Base-by-base conservation (phyloP, 2,113 vertebrate genomes). In the Bubo bubo region DNA sequence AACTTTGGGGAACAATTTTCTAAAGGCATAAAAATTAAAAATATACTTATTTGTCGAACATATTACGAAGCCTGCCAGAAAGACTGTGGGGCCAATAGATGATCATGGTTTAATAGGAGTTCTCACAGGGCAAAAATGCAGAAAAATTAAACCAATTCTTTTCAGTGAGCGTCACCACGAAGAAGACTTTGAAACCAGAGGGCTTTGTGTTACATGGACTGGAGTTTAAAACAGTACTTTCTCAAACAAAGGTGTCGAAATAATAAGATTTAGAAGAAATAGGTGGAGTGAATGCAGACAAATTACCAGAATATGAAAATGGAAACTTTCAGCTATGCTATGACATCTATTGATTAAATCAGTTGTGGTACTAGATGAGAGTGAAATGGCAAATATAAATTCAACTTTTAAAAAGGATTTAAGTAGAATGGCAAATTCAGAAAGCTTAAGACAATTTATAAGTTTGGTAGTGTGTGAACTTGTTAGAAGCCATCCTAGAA, bases 81-180 rank as follows among this genome's bases (percentile, higher is more conserved):
- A 80, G 58, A 26, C 75, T 92, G 39, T 84, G 82, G 37, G 53
- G 43, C 49, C 75, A 73, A n/a, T 26, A 63, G 35, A 76, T 60
- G 19, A 21, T 88, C 12, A 28, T 50, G 55, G 59, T 79, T 95
- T 86, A 86, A 88, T 34, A 83, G 24, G 34, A 70, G 41, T 49
- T 93, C 93, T 95, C 62, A 60, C 32, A 77, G 62, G 79, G 37
- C 39, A 92, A 95, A 92, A 95, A 86, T 53, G 30, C n/a, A 76
- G 71, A 83, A 92, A 95, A 93, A 92, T 90, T 68, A 88, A 93
- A 82, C 39, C 74, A 92, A 85, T 94, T 85, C 34, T 93, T 95
- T 91, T 87, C 66, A 85, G 60, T 70, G 43, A 75, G 49, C 0
- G 0, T 88, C 62, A 79, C 23, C 58, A 85, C 14, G 10, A 72